Base-by-base conservation (phyloP, 2,888 invertebrate genomes). In the Limulus polyphemus region DNA sequence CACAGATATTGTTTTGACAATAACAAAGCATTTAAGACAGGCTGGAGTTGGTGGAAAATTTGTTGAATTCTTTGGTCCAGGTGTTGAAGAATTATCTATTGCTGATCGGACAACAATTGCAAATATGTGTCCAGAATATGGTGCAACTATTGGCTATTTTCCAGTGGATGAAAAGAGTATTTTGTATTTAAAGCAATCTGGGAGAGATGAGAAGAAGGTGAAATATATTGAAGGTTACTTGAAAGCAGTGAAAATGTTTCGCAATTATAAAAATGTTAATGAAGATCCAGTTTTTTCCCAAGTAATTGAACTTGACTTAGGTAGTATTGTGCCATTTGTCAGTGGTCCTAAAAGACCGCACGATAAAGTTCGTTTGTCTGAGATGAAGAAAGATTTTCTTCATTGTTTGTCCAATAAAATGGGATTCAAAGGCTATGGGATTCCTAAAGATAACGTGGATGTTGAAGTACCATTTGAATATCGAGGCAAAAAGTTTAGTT, bases 361-460 rank as follows among this genome's bases (percentile, higher is more conserved):
- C 11, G 58, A 58, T 58, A 14, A 17, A 32, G 49, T 58, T 50
- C 13, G 10, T 50, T 12, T 57, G 11, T n/a, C 14, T 32, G 49
- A 58, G 32, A 50, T 58, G 32, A 14, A n/a, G n/a, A 47, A 49
- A 14, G n/a, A 14, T 50, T 58, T 58, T 51, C 16, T n/a, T 17
- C 47, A 58, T 17, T 50, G 11, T 48, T 48, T 56, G 16, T 56
- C 47, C 14, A 49, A 11, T 56, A 46, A 46, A 16, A 14, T 90
- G 65, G 88, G 92, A 32, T 93, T 91, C 78, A 91, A 95, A 80
- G 95, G 95, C 11, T 97, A 84, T 75, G 94, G 89, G 1, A 79
- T 97, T 60, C 75, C 83, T 0, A 77, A 50, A 11, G 47, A 47
- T 47, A 46, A 58, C 16, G 16, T 16, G 46, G 48, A 16, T 13